Evolutionary conservation across 2,888 invertebrate species (phyloP).

Genomic region (Drosophila buzzatii): DNA sequence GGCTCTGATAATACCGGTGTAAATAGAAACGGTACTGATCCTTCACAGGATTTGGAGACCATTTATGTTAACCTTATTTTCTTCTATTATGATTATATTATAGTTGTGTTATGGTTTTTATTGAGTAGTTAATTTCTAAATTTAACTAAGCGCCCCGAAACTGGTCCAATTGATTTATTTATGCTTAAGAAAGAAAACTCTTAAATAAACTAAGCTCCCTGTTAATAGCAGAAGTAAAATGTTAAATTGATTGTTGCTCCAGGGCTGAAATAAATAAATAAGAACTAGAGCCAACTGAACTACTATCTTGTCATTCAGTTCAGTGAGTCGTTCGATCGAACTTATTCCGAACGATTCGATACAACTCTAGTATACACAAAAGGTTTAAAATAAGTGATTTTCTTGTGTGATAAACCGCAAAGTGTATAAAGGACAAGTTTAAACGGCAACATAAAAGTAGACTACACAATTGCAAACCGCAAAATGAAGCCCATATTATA

Average conservation of each 20-base stretch:
- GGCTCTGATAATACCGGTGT: not conserved
- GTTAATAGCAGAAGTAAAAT: not conserved
- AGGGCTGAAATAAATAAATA: constrained; percentile 17
- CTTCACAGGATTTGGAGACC: not conserved
- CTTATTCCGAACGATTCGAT: constrained; percentile 47
- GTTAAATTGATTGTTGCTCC: not conserved
- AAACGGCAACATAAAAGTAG: constrained; percentile 44
- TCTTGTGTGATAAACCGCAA: constrained; percentile 64
- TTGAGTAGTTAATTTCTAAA: not conserved
- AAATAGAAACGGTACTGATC: not conserved
- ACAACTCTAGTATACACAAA: constrained; percentile 75
- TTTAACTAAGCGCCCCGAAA: not conserved
- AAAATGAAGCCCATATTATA: constrained; percentile 62
- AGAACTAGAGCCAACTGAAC: constrained; percentile 7
- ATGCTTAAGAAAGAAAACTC: not conserved
- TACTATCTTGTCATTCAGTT: constrained; percentile 8
- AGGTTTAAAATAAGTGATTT: constrained; percentile 72
- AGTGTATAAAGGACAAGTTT: constrained; percentile 39
- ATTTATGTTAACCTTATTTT: not conserved
- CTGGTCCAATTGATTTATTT: not conserved
- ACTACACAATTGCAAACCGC: constrained; percentile 38
- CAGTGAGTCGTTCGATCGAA: constrained; percentile 40
- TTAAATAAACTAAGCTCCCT: not conserved
- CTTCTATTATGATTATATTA: not conserved
- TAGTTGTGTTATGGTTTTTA: not conserved